Evolutionary conservation across 1,140 invertebrate genomes (phyloP).

Genomic region (Mycetomoellerius zeteki): DNA sequence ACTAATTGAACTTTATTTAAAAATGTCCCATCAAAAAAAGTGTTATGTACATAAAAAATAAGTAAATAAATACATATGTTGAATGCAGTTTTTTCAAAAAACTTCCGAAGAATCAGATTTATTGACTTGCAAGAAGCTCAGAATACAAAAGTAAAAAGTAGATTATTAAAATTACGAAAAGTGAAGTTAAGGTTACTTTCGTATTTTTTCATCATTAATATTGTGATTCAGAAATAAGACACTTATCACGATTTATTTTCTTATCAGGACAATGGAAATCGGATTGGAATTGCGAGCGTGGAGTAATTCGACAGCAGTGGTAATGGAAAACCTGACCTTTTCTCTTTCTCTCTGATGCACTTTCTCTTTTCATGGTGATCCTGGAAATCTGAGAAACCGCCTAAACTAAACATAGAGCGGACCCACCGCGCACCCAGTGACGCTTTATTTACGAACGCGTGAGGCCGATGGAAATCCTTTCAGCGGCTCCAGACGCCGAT

Average conservation of each 20-base stretch:
- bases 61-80: not conserved
- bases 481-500: conserved; percentile 43
- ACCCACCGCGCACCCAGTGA: conserved; percentile 66
- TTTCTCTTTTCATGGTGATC: conserved; percentile 50
- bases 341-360: conserved; percentile 14
- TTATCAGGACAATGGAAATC: not conserved
- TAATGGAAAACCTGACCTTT: conserved; percentile 34
- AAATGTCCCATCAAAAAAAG: not conserved
- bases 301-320: not conserved
- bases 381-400: conserved; percentile 73
- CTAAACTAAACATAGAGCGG: conserved; percentile 73
- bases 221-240: not conserved
- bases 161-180: too few relatives aligned
- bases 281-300: conserved; percentile 6
- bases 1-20: not conserved
- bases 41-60: not conserved
- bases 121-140: not conserved
- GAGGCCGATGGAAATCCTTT: conserved; percentile 66
- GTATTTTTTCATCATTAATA: not conserved
- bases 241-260: not conserved
- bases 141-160: not conserved
- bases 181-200: not conserved
- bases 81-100: not conserved
- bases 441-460: conserved; percentile 70
- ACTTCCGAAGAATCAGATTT: not conserved